phyloP scores from a whole-genome alignment of 2,888 invertebrate species.

The Caenorhabditis afra region DNA sequence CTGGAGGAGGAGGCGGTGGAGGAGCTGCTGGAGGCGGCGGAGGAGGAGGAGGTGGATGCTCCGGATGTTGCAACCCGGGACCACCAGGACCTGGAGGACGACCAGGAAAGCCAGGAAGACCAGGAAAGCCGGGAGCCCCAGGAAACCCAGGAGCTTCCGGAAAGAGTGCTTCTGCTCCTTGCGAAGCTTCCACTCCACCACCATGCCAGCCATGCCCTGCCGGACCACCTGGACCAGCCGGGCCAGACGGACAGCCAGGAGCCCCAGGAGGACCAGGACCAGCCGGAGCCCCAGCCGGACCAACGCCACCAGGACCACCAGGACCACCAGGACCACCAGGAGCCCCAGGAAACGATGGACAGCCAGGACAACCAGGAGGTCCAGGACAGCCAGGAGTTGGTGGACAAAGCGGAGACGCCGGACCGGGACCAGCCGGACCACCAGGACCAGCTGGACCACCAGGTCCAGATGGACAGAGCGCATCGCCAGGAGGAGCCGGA shows the following conservation, averaged over 20 bases:
- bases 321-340: constrained; percentile 58
- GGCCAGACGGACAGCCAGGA: constrained; percentile 65
- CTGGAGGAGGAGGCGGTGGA: constrained; percentile 22
- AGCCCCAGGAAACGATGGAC: constrained; percentile 48
- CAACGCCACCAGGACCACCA: constrained; percentile 52
- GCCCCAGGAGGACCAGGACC: constrained; percentile 61
- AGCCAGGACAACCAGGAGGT: constrained; percentile 49
- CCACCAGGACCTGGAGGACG: constrained; percentile 57
- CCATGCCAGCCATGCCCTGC: constrained; percentile 63
- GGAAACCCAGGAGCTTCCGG: constrained; percentile 49
- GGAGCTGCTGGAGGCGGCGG: constrained; percentile 23
- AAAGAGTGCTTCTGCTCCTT: constrained; percentile 46
- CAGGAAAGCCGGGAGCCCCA: constrained; percentile 63
- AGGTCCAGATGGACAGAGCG: constrained; percentile 55
- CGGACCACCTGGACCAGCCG: constrained; percentile 72
- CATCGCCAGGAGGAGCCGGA: constrained; percentile 49
- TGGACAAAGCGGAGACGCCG: constrained; percentile 16
- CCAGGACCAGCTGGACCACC: constrained; percentile 71
- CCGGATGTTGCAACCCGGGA: constrained; percentile 59
- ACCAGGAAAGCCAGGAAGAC: constrained; percentile 59
- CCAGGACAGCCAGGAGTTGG: constrained; percentile 32
- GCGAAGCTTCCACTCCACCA: constrained; percentile 55
- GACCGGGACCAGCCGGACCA: constrained; percentile 53
- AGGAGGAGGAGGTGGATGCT: constrained; percentile 47
- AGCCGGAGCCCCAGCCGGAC: constrained; percentile 38